Evolutionary conservation across 2,113 vertebrate species (phyloP).

Genomic region (Anseranas semipalmata): DNA sequence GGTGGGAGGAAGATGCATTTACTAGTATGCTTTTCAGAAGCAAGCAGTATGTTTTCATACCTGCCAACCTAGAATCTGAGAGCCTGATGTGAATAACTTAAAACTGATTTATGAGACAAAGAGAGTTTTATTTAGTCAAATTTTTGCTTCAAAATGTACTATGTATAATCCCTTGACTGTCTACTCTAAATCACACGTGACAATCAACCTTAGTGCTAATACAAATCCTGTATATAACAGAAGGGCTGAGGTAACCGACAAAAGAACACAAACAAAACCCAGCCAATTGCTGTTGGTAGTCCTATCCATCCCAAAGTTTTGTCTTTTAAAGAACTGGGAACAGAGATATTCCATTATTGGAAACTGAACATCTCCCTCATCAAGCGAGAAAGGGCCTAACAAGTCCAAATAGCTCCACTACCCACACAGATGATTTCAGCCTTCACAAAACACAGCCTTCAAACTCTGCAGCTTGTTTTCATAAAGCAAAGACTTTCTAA

Average conservation of each 20-base stretch:
- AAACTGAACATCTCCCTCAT: neutral
- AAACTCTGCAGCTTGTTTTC: neutral
- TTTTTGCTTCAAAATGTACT: neutral
- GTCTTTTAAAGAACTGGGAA: neutral
- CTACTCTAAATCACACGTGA: neutral
- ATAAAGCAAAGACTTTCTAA: slow-evolving; percentile 8
- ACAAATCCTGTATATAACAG: neutral
- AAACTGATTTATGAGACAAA: neutral
- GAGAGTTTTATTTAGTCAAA: neutral
- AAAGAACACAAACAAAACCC: neutral
- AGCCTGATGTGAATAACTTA: neutral
- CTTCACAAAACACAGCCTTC: neutral
- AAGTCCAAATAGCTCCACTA: neutral
- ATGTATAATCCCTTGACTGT: neutral
- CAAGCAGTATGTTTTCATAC: neutral
- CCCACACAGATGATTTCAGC: neutral
- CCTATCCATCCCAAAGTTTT: neutral
- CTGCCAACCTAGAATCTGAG: neutral
- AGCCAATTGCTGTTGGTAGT: neutral
- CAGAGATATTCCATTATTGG: neutral
- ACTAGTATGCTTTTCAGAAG: neutral
- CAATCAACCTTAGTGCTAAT: neutral
- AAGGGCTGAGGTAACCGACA: neutral
- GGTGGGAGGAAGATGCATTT: neutral
- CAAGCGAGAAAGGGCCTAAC: neutral